Conservation (phyloP, 37 sponge, comb jelly and placozoan species). For the Ianthella basta region DNA sequence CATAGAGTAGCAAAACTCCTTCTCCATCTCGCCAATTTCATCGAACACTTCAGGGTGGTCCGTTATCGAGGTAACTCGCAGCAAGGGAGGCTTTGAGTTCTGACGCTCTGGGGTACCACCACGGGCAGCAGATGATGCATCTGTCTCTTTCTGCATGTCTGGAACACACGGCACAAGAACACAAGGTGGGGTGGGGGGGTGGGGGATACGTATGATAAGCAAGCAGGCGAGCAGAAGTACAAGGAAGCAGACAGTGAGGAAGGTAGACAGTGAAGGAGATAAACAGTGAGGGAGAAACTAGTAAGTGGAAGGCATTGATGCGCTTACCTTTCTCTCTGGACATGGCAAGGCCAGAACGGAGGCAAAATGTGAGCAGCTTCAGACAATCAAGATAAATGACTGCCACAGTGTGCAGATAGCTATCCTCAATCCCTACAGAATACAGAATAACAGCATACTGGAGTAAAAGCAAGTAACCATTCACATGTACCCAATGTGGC, state of each 20-base stretch:
- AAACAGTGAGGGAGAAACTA: too few relatives aligned
- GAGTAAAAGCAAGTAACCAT: too few relatives aligned
- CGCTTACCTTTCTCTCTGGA: conserved; percentile 32
- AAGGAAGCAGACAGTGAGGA: too few relatives aligned
- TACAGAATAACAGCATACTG: too few relatives aligned
- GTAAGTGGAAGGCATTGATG: too few relatives aligned
- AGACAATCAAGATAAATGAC: conserved; percentile 50
- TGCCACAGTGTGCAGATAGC: conserved; percentile 2
- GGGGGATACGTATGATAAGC: not conserved
- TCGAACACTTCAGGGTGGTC: conserved; percentile 2
- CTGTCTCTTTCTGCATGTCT: not conserved
- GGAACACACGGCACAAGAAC: not conserved
- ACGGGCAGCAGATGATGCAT: not conserved
- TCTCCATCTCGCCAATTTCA: conserved; percentile 51
- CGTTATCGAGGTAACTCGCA: conserved; percentile 1
- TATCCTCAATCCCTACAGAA: not conserved
- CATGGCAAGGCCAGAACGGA: conserved; percentile 43
- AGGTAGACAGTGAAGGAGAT: too few relatives aligned
- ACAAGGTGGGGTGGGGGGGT: not conserved
- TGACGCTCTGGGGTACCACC: too few relatives aligned
- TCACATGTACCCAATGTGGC: too few relatives aligned
- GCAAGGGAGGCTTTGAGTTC: not conserved
- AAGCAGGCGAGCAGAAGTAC: not conserved
- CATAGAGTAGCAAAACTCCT: conserved; percentile 29
- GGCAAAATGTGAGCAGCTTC: conserved; percentile 44